Percentiles rank a stretch among this genome's conserved stretches.
These are phyloP conservation scores for Semicossyphus pulcher DNA, from an alignment of 2,113 vertebrate species.

Conservation along the genomic window DNA sequence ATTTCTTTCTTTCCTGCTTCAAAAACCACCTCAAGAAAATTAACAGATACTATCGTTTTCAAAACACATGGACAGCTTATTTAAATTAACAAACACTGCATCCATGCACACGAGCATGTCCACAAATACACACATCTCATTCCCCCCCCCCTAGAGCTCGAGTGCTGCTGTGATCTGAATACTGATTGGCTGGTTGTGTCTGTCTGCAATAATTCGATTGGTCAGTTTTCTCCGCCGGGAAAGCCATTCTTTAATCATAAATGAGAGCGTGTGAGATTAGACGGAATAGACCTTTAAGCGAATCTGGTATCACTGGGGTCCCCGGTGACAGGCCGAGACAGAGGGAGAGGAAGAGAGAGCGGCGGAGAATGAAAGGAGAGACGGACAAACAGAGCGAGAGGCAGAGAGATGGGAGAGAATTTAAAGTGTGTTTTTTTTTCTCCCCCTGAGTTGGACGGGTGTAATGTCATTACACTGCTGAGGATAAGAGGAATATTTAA, in stretches of 20 bases:
- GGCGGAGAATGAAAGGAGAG: conserved; percentile 36
- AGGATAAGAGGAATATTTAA: conserved; percentile 49
- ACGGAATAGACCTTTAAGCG: conserved; percentile 75
- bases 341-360: conserved; percentile 15
- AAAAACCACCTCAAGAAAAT: conserved; percentile 39
- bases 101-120: background rate
- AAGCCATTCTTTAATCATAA: conserved; percentile 70
- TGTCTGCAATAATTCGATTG: conserved; percentile 51
- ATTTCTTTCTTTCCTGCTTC: conserved; percentile 3
- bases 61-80: conserved; percentile 42
- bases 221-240: conserved; percentile 59
- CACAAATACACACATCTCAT: conserved; percentile 28
- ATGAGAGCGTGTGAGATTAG: conserved; percentile 70
- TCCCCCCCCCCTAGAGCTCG: conserved; percentile 10
- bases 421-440: conserved; percentile 29
- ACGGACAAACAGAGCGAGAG: conserved; percentile 40
- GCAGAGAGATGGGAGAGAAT: conserved; percentile 47
- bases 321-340: conserved; percentile 47
- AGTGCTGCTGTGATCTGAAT: conserved; percentile 59
- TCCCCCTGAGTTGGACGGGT: conserved; percentile 11
- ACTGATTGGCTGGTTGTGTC: conserved; percentile 47
- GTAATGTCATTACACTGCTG: conserved; percentile 32
- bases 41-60: conserved; percentile 46
- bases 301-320: conserved; percentile 63
- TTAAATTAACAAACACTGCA: conserved; percentile 43